phyloP scores from a whole-genome alignment of 2,888 invertebrate genomes.

The Cremastinae sp. region DNA sequence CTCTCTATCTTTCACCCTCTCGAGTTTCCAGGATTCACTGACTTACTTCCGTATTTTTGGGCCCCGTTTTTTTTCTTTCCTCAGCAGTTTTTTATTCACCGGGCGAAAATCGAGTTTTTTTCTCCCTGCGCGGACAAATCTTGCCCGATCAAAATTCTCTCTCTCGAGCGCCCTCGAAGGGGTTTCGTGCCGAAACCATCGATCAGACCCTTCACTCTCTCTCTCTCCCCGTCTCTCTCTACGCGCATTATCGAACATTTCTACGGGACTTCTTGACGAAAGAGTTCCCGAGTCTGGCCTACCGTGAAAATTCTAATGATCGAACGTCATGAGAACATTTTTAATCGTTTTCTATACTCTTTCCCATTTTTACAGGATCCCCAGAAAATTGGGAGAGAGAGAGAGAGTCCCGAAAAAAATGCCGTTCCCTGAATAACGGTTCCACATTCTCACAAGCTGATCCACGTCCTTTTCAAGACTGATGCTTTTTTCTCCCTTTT shows the following conservation, averaged over 20 bases:
- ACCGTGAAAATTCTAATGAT: constrained; percentile 79
- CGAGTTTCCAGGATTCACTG: constrained; percentile 56
- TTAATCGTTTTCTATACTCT: constrained; percentile 74
- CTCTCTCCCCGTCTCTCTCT: too few species aligned
- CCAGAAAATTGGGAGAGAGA: constrained; percentile 39
- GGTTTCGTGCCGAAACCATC: constrained; percentile 73
- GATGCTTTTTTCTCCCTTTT: constrained; percentile 28
- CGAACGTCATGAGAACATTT: constrained; percentile 77
- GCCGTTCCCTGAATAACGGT: constrained; percentile 54
- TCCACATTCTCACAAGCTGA: constrained; percentile 56
- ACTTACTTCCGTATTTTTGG: constrained; percentile 51
- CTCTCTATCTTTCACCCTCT: constrained; percentile 44
- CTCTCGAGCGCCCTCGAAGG: constrained; percentile 67
- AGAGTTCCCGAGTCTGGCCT: constrained; percentile 71
- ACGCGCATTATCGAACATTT: background rate
- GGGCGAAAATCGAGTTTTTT: constrained; percentile 45
- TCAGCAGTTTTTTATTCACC: constrained; percentile 15
- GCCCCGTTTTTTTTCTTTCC: constrained; percentile 19
- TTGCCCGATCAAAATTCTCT: constrained; percentile 38
- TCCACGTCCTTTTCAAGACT: constrained; percentile 1
- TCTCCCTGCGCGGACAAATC: constrained; percentile 15
- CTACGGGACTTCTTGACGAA: constrained; percentile 65
- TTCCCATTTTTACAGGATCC: constrained; percentile 45
- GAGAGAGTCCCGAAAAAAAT: constrained; percentile 31
- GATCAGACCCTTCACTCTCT: constrained; percentile 69